Evolutionary conservation across 2,888 invertebrate species (phyloP), one percentile per base, ranked within the genome.

Genomic region (Saturnia pavonia): DNA sequence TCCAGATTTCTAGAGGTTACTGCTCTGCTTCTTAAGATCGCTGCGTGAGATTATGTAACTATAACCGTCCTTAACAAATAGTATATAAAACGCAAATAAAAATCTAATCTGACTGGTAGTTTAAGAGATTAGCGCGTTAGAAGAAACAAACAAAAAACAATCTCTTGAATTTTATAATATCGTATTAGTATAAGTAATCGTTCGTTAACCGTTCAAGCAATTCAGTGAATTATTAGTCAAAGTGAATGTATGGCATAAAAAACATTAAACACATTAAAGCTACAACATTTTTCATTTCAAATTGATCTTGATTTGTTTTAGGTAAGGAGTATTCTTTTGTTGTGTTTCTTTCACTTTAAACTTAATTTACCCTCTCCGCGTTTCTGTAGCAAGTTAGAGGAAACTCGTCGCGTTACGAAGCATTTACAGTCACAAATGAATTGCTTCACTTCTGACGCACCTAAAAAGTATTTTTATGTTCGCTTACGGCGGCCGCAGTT

Each of bases 361-460:
- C 84, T 87, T 85, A 85, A 88, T 89, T 87, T 83, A 78, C 82
- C 81, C 81, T 82, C 81, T 82, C 81, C 77, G 74, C 76, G 81
- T 76, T 80, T 75, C 83, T 79, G 86, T 86, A 85, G 86, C 86
- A 85, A 89, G 85, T 87, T 84, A 88, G 27, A 86, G 87, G 85
- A 85, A 89, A 88, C 86, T 88, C 87, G 84, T 85, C 82, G 84
- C 85, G 83, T 88, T 88, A 88, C 88, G 82, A 83, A 83, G 88
- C 87, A 87, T 83, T 90, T 88, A 85, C 79, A 79, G 84, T 77
- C 83, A 85, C 84, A 85, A 90, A 91, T 88, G 88, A 89, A 90
- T 88, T 85, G 85, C 87, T 88, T 86, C 82, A 87, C 82, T 88
- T 80, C 74, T 79, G 81, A 72, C 74, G 73, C 76, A 80, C 80